Evolutionary conservation across 2,888 invertebrate genomes (phyloP).

Genomic region (Diaperis boleti): DNA sequence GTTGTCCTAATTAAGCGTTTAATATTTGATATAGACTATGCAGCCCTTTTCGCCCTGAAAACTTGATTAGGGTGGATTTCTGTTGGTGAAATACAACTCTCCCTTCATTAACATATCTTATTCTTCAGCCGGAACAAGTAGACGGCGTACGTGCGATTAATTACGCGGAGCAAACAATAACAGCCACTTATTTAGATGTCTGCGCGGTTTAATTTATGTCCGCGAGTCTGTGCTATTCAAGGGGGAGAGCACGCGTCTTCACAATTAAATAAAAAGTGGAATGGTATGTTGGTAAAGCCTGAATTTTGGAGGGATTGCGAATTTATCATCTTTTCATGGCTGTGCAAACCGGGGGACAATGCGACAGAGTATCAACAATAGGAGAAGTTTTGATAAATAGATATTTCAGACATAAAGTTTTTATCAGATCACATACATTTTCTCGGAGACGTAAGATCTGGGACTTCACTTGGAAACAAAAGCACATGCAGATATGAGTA

Average conservation of each 20-base stretch:
- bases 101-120: conserved; percentile 50
- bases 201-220: conserved; percentile 43
- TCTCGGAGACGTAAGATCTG: no score
- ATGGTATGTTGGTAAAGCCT: not conserved
- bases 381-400: not conserved
- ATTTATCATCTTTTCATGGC: conserved; percentile 10
- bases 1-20: conserved; percentile 35
- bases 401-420: not conserved
- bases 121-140: conserved; percentile 43
- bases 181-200: conserved; percentile 49
- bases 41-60: conserved; percentile 22
- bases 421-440: not conserved
- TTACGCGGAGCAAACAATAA: conserved; percentile 49
- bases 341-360: not conserved
- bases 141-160: conserved; percentile 47
- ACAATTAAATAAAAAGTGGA: conserved; percentile 1
- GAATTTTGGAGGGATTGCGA: not conserved
- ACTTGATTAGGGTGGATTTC: conserved; percentile 37
- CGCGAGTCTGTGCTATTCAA: conserved; percentile 28
- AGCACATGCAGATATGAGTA: no score
- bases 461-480: no score
- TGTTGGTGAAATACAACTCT: conserved; percentile 28
- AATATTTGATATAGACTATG: conserved; percentile 32
- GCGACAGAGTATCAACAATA: not conserved
- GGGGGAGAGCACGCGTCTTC: conserved; percentile 5